Evolutionary conservation across 2,888 invertebrate genomes (phyloP).

Genomic region (Drosophila leonis): DNA sequence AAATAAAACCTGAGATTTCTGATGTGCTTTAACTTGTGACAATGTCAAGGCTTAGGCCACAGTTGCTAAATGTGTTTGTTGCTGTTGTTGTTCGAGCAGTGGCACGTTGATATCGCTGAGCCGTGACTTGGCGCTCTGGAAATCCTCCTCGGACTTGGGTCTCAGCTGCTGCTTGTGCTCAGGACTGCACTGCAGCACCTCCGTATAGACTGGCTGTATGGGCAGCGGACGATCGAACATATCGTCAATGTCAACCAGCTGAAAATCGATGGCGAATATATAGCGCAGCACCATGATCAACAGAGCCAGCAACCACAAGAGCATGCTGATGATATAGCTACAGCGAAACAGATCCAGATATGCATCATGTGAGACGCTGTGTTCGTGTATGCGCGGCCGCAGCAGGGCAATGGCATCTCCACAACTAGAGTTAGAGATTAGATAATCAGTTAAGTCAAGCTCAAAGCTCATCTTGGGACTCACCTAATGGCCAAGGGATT

Average conservation of each 20-base stretch:
- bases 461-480: neutral
- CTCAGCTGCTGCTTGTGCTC: conserved; percentile 50
- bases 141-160: conserved; percentile 80
- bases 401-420: conserved; percentile 80
- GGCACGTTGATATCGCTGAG: conserved; percentile 78
- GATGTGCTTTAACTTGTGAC: conserved; percentile 16
- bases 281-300: conserved; percentile 80
- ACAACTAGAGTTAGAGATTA: conserved; percentile 57
- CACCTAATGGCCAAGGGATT: conserved; percentile 76
- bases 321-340: conserved; percentile 72
- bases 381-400: conserved; percentile 75
- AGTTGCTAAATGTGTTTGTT: conserved; percentile 33
- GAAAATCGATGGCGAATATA: conserved; percentile 81
- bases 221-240: conserved; percentile 58
- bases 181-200: conserved; percentile 67
- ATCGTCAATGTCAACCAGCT: conserved; percentile 78
- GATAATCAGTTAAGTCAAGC: neutral
- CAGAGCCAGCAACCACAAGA: conserved; percentile 78
- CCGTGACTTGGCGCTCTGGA: conserved; percentile 82
- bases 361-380: conserved; percentile 72
- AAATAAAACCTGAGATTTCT: conserved; percentile 79
- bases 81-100: conserved; percentile 53
- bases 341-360: conserved; percentile 74
- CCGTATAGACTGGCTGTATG: conserved; percentile 59
- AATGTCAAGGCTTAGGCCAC: conserved; percentile 40